Conservation (phyloP, 2,113 vertebrate genomes). For the Pteruthius melanotis region DNA sequence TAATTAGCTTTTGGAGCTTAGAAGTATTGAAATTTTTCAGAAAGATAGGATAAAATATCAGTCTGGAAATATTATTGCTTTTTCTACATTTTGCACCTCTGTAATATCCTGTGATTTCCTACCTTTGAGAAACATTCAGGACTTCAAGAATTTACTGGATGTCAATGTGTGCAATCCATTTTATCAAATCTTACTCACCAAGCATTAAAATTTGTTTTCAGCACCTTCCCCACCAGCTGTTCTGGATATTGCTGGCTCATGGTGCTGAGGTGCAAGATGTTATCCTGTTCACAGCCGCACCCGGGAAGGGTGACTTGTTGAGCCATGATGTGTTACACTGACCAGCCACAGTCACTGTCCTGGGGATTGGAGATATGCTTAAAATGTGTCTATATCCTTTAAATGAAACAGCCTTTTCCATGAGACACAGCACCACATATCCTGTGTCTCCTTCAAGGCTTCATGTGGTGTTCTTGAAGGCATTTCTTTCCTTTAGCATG, state of each 20-base stretch:
- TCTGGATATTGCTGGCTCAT: not conserved
- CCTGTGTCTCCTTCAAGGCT: not conserved
- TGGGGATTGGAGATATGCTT: not conserved
- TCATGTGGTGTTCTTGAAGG: not conserved
- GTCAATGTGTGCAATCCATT: not conserved
- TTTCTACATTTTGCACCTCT: not conserved
- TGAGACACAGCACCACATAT: not conserved
- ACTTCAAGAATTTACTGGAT: not conserved
- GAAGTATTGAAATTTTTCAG: not conserved
- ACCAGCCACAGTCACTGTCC: not conserved
- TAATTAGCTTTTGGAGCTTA: conserved; percentile 23
- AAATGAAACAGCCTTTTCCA: not conserved
- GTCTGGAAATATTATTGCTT: not conserved
- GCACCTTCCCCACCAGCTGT: not conserved
- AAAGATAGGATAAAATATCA: not conserved
- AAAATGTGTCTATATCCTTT: not conserved
- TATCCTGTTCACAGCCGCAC: not conserved
- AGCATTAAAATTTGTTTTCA: not conserved
- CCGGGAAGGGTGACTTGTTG: not conserved
- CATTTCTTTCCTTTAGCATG: not conserved
- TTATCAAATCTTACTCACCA: not conserved
- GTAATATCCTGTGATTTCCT: not conserved
- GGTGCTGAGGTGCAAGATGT: not conserved
- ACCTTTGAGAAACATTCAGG: not conserved
- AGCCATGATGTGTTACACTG: not conserved